These are phyloP conservation scores for Camponotus pennsylvanicus DNA, from an alignment of 1,140 invertebrate species.

Conservation along the genomic window DNA sequence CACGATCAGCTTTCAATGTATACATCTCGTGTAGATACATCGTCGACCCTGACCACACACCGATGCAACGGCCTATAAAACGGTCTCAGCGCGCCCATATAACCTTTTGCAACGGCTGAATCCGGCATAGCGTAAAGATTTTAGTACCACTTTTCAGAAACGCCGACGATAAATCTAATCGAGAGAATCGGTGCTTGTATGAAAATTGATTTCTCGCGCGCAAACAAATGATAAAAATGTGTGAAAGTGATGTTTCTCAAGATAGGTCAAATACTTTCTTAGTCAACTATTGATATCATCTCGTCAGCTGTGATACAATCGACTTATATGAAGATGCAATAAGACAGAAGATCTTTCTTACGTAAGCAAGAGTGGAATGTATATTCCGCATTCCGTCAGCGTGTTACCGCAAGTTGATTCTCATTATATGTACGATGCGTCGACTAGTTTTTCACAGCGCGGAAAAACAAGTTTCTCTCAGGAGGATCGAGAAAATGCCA, in stretches of 20 bases:
- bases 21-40: background rate
- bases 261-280: background rate
- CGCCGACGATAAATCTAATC: conserved; percentile 33
- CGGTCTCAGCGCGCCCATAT: conserved; percentile 47
- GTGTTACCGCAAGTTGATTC: conserved; percentile 37
- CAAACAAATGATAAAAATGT: background rate
- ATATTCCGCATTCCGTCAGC: conserved; percentile 65
- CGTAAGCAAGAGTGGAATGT: conserved; percentile 62
- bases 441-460: conserved; percentile 27
- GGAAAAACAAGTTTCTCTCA: background rate
- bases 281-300: background rate
- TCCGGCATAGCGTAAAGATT: conserved; percentile 29
- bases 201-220: conserved; percentile 11
- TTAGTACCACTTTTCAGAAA: conserved; percentile 35
- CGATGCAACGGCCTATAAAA: conserved; percentile 33
- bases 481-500: background rate
- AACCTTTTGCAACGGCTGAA: conserved; percentile 42
- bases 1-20: conserved; percentile 18
- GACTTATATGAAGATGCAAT: background rate
- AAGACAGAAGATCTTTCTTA: conserved; percentile 29
- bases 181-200: conserved; percentile 3
- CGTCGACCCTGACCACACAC: conserved; percentile 24
- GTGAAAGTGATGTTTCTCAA: background rate
- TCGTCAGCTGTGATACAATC: background rate
- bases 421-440: conserved; percentile 17